A percentile compares a stretch with the other conserved stretches of the same genome.
Evolutionary conservation across 2,113 vertebrate species (phyloP).

Genomic region (Sprattus sprattus): DNA sequence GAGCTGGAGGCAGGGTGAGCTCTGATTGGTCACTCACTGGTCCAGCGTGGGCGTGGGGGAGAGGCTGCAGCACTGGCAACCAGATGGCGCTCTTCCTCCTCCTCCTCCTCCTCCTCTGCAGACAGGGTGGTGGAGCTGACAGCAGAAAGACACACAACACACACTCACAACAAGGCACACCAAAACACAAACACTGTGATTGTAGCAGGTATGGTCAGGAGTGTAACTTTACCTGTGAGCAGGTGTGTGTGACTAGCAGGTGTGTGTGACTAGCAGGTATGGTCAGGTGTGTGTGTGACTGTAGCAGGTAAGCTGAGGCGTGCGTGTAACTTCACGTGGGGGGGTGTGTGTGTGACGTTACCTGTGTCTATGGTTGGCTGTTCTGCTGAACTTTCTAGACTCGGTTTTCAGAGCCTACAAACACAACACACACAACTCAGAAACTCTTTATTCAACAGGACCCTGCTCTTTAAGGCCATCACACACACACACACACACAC

Average conservation of each 20-base stretch:
- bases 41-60: constrained; percentile 29
- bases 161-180: neutral
- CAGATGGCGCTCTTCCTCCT: neutral
- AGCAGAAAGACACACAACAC: neutral
- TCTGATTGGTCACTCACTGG: constrained; percentile 37
- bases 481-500: neutral
- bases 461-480: too few species aligned
- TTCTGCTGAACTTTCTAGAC: neutral
- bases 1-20: neutral
- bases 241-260: neutral
- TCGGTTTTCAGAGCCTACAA: neutral
- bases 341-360: neutral
- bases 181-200: neutral
- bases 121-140: neutral
- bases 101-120: neutral
- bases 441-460: neutral
- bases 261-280: neutral
- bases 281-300: neutral
- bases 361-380: neutral
- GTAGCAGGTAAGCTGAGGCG: neutral
- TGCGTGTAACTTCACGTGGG: neutral
- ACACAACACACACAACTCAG: neutral
- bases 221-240: neutral
- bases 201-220: too few species aligned
- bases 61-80: neutral